phyloP scores from a whole-genome alignment of 2,113 vertebrate species.

The Circaetus cinerascens region DNA sequence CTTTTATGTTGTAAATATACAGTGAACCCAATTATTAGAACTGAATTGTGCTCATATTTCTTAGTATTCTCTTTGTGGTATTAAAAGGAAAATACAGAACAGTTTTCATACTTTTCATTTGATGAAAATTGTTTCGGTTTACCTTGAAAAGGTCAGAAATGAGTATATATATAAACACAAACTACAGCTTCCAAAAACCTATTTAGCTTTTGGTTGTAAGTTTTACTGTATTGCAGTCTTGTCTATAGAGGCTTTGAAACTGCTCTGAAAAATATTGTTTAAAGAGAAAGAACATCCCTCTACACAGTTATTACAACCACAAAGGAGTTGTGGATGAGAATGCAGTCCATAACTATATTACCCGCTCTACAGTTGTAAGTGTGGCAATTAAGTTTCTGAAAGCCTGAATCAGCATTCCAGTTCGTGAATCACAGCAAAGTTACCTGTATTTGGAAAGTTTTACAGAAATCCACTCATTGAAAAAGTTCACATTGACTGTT shows the following conservation, averaged over 20 bases:
- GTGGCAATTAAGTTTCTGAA: not conserved
- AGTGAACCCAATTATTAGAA: not conserved
- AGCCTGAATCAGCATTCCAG: not conserved
- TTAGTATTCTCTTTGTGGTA: not conserved
- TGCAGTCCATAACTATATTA: not conserved
- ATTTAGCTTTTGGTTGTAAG: not conserved
- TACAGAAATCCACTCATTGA: not conserved
- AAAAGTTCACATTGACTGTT: not conserved
- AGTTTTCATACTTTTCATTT: not conserved
- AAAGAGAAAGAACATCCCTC: not conserved
- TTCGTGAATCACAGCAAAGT: not conserved
- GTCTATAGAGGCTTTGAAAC: not conserved
- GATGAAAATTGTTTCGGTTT: not conserved
- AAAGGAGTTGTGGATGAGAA: not conserved
- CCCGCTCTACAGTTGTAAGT: not conserved
- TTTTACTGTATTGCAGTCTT: not conserved
- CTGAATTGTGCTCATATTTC: not conserved
- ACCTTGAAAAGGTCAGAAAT: not conserved
- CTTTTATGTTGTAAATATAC: not conserved
- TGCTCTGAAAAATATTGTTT: not conserved
- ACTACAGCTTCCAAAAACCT: not conserved
- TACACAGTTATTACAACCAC: not conserved
- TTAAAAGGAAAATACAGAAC: not conserved
- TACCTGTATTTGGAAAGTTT: not conserved
- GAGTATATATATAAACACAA: not conserved